Conservation (phyloP, 1,140 invertebrate species). For the Nixonia krombeini region DNA sequence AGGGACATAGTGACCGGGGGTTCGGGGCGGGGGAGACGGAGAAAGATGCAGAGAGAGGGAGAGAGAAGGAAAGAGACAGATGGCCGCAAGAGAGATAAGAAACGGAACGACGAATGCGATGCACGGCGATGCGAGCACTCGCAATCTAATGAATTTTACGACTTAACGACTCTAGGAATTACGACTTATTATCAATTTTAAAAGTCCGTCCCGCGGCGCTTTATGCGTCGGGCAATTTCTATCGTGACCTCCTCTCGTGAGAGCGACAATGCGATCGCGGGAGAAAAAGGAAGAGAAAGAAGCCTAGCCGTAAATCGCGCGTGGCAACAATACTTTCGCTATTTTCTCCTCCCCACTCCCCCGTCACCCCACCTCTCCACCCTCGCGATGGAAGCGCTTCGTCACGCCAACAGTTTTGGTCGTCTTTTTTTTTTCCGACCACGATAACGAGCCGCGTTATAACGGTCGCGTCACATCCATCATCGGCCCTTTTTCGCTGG, state of each 20-base stretch:
- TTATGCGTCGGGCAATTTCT: not conserved
- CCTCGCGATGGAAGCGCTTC: constrained; percentile 43
- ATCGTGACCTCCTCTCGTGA: not conserved
- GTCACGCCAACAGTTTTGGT: no score
- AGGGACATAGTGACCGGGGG: no score
- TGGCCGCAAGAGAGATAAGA: not conserved
- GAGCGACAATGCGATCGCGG: no score
- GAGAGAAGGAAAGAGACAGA: not conserved
- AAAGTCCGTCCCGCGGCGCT: not conserved
- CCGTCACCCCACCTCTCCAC: constrained; percentile 38
- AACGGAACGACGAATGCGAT: not conserved
- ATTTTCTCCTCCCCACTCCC: constrained; percentile 13
- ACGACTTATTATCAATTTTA: not conserved
- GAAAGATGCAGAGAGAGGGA: not conserved
- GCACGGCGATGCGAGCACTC: not conserved
- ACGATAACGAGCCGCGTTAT: no score
- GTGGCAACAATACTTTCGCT: constrained; percentile 33
- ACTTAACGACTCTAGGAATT: not conserved
- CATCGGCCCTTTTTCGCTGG: no score
- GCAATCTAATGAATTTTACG: constrained; percentile 3
- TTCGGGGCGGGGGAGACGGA: not conserved
- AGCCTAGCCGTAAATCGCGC: not conserved
- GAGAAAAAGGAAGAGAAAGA: not conserved
- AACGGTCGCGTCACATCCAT: no score
- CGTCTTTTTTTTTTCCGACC: no score